Evolutionary conservation across 2,797 vertebrate species (phyloP).

Genomic region (Chromobotia macracanthus): DNA sequence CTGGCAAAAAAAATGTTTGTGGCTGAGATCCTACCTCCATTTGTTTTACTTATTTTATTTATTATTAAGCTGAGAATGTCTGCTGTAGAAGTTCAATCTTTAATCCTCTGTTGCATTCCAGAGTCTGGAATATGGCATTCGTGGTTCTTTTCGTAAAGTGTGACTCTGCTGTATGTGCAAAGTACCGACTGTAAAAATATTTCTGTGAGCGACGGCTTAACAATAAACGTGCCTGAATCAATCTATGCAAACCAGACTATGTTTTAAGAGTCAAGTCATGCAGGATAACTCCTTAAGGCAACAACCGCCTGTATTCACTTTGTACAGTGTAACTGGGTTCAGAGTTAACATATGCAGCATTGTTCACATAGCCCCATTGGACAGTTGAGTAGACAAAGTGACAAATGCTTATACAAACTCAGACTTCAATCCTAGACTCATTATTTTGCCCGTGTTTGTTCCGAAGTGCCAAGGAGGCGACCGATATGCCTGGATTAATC

Average conservation of each 20-base stretch:
- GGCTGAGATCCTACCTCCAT: not conserved
- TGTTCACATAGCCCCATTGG: not conserved
- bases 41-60: not conserved
- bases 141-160: no score
- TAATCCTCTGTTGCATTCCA: not conserved
- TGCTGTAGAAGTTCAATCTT: not conserved
- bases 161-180: not conserved
- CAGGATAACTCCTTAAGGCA: no score
- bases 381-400: constrained; percentile 16
- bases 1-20: not conserved
- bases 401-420: constrained; percentile 30
- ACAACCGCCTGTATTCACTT: no score
- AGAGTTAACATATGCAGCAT: constrained; percentile 14
- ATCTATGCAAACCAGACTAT: no score
- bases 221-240: no score
- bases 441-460: constrained; percentile 42
- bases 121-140: no score
- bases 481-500: constrained; percentile 60
- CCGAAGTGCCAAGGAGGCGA: constrained; percentile 44
- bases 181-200: not conserved
- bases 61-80: not conserved
- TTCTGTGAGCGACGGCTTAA: no score
- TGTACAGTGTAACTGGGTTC: not conserved
- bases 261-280: no score
- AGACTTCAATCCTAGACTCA: constrained; percentile 27